Percentiles rank a stretch among this genome's conserved stretches.
These are phyloP conservation scores for Chironomus riparius DNA, from an alignment of 2,888 invertebrate species.

Conservation along the genomic window DNA sequence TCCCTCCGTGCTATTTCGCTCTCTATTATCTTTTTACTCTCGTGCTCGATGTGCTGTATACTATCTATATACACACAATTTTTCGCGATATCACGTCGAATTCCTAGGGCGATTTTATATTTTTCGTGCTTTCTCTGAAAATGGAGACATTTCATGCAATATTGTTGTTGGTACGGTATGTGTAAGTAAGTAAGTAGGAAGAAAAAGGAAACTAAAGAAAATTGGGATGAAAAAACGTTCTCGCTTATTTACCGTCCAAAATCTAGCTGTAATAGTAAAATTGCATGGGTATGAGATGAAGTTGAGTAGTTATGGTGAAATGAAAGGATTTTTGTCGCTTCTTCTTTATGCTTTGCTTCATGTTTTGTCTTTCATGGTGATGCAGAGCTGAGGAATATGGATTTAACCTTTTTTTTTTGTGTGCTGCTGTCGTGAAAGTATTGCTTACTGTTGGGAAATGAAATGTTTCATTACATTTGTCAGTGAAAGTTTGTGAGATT, in stretches of 20 bases:
- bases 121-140: background rate
- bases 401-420: no score
- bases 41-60: background rate
- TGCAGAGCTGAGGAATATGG: background rate
- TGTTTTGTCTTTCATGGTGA: background rate
- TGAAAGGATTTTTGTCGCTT: conserved; percentile 5
- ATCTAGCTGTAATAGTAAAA: background rate
- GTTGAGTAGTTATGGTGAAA: background rate
- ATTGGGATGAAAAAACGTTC: background rate
- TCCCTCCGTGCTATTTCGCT: background rate
- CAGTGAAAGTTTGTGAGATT: no score
- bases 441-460: no score
- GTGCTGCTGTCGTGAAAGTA: no score
- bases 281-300: background rate
- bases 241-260: conserved; percentile 19
- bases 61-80: background rate
- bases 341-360: background rate
- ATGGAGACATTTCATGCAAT: background rate
- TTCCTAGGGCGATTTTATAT: conserved; percentile 24
- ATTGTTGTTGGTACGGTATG: background rate
- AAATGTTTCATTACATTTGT: no score
- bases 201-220: background rate
- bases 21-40: background rate
- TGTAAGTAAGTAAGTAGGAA: background rate
- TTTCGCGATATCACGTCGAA: conserved; percentile 24